Percentiles rank a stretch among this genome's conserved stretches.
phyloP scores from a whole-genome alignment of 2,888 invertebrate species.

The Strigamia maritima region DNA sequence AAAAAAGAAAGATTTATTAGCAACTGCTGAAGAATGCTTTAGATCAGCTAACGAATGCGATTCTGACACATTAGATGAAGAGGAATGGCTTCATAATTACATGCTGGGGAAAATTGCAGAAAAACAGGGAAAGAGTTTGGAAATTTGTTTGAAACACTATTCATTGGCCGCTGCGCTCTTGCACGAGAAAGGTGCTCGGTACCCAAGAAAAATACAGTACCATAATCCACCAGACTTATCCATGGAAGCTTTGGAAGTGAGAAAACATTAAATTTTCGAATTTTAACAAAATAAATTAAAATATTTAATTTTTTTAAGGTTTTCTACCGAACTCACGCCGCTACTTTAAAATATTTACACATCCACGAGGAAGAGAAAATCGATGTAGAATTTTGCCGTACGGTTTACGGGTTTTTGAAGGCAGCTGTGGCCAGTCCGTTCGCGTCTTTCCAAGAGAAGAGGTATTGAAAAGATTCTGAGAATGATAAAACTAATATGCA shows the following conservation, averaged over 20 bases:
- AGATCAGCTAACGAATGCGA: slow-evolving; percentile 54
- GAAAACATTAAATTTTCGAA: slow-evolving; percentile 60
- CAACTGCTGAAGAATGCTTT: slow-evolving; percentile 75
- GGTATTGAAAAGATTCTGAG: slow-evolving; percentile 36
- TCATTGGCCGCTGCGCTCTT: slow-evolving; percentile 71
- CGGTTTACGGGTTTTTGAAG: slow-evolving; percentile 49
- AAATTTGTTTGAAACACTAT: slow-evolving; percentile 74
- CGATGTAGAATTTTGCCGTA: slow-evolving; percentile 46
- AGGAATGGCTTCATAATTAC: slow-evolving; percentile 88
- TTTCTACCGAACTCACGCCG: slow-evolving; percentile 72
- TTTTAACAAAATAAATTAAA: neutral
- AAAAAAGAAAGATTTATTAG: slow-evolving; percentile 72
- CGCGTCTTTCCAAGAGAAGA: slow-evolving; percentile 47
- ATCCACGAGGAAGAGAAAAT: slow-evolving; percentile 69
- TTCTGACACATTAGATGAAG: slow-evolving; percentile 63
- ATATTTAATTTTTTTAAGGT: slow-evolving; percentile 48
- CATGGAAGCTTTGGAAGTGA: slow-evolving; percentile 78
- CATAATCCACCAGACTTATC: slow-evolving; percentile 76
- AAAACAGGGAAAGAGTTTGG: slow-evolving; percentile 72
- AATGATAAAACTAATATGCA: neutral
- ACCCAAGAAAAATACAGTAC: slow-evolving; percentile 82
- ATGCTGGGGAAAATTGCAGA: slow-evolving; percentile 95
- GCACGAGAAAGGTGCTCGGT: slow-evolving; percentile 74
- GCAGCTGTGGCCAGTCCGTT: slow-evolving; percentile 51
- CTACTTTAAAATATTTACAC: slow-evolving; percentile 81